phyloP scores from a whole-genome alignment of 1,140 invertebrate genomes.

The Platyura marginata region DNA sequence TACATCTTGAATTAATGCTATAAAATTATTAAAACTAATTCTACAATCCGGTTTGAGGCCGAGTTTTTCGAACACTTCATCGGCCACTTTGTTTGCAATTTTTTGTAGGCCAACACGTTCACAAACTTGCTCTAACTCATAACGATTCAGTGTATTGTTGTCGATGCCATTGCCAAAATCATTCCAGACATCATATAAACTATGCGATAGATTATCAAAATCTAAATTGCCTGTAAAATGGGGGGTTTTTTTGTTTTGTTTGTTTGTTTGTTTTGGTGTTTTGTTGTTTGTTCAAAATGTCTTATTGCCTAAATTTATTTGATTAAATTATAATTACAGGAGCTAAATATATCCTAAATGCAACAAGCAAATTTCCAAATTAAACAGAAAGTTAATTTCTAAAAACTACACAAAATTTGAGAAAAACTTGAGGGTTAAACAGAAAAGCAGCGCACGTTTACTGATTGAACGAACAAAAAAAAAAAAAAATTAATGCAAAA shows the following conservation, averaged over 20 bases:
- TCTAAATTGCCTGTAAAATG: slow-evolving; percentile 5
- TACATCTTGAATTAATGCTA: slow-evolving; percentile 30
- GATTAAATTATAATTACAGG: too few species aligned
- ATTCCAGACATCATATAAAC: slow-evolving; percentile 34
- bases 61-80: slow-evolving; percentile 45
- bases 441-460: too few species aligned
- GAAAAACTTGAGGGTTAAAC: too few species aligned
- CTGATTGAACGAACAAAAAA: too few species aligned
- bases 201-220: slow-evolving; percentile 8
- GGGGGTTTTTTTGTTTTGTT: slow-evolving; percentile 2
- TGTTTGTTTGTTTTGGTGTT: too few species aligned
- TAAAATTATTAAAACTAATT: slow-evolving; percentile 48
- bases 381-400: too few species aligned
- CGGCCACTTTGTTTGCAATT: slow-evolving; percentile 33
- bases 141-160: slow-evolving; percentile 26
- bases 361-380: too few species aligned
- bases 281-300: too few species aligned
- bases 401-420: too few species aligned
- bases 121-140: slow-evolving; percentile 38
- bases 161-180: slow-evolving; percentile 25
- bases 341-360: too few species aligned
- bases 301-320: too few species aligned
- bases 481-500: too few species aligned
- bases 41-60: slow-evolving; percentile 41
- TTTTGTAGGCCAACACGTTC: slow-evolving; percentile 40